Conservation (phyloP, 2,888 invertebrate genomes). For the Troides helena region DNA sequence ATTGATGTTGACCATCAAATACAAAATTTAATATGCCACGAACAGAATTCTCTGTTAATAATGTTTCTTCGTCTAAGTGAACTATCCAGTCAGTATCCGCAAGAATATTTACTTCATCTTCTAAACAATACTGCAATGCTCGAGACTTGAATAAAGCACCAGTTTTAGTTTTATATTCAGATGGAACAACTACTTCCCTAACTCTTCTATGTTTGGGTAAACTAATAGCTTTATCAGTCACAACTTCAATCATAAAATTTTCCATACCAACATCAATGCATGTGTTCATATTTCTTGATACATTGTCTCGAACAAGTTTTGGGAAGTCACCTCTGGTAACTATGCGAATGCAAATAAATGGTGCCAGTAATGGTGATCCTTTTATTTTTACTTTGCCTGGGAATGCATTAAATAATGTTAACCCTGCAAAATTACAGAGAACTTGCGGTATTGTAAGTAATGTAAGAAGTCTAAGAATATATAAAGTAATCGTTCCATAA, state of each 20-base stretch:
- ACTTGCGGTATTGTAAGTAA: constrained; percentile 94
- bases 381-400: constrained; percentile 93
- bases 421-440: constrained; percentile 91
- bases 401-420: constrained; percentile 95
- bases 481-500: constrained; percentile 86
- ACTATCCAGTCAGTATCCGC: constrained; percentile 97
- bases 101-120: constrained; percentile 91
- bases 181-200: constrained; percentile 93
- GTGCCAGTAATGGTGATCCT: constrained; percentile 94
- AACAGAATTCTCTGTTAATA: constrained; percentile 94
- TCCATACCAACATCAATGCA: constrained; percentile 94
- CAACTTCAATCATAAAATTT: constrained; percentile 97
- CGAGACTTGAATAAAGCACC: constrained; percentile 97
- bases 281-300: constrained; percentile 90
- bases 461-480: constrained; percentile 88
- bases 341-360: constrained; percentile 95
- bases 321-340: constrained; percentile 97
- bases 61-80: constrained; percentile 98
- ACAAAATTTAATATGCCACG: constrained; percentile 96
- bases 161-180: constrained; percentile 91
- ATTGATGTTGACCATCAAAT: constrained; percentile 94
- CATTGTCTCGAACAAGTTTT: constrained; percentile 92
- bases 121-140: constrained; percentile 96
- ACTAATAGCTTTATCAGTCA: constrained; percentile 92
- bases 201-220: constrained; percentile 89